Percentiles rank a stretch among this genome's conserved stretches.
Conservation (phyloP, 2,888 invertebrate species). For the Ctena decussata region DNA sequence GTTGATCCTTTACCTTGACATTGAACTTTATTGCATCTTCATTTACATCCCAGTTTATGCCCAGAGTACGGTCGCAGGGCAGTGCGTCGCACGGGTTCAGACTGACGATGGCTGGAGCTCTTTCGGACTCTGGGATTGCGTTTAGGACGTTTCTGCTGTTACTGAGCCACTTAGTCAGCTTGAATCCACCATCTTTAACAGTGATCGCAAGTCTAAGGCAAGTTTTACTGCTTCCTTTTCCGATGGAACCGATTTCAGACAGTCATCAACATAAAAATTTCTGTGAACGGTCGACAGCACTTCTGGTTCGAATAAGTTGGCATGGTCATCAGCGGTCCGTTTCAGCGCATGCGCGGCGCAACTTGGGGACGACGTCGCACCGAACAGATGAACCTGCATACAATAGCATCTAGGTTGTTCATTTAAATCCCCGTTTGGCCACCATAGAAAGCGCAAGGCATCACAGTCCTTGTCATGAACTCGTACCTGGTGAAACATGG, state of each 20-base stretch:
- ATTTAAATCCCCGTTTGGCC: slow-evolving; percentile 41
- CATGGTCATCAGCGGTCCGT: slow-evolving; percentile 43
- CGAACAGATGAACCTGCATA: no score
- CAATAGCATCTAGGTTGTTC: slow-evolving; percentile 21
- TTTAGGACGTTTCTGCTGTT: slow-evolving; percentile 33
- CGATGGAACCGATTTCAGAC: slow-evolving; percentile 36
- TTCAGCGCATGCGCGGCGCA: slow-evolving; percentile 50
- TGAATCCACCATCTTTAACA: slow-evolving; percentile 41
- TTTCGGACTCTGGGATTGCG: slow-evolving; percentile 36
- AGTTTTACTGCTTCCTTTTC: slow-evolving; percentile 26
- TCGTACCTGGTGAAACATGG: slow-evolving; percentile 63
- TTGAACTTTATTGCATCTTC: slow-evolving; percentile 50
- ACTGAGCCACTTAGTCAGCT: slow-evolving; percentile 42
- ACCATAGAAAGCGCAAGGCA: slow-evolving; percentile 57
- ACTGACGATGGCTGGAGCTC: slow-evolving; percentile 14
- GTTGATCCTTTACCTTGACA: slow-evolving; percentile 41
- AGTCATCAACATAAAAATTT: slow-evolving; percentile 39
- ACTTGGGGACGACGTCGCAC: slow-evolving; percentile 57
- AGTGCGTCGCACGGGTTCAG: not conserved
- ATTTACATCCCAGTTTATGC: slow-evolving; percentile 47
- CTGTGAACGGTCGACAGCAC: slow-evolving; percentile 27
- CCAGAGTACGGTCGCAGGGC: no score
- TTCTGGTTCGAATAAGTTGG: slow-evolving; percentile 19
- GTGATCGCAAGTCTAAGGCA: slow-evolving; percentile 28
- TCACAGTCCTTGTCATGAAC: slow-evolving; percentile 41